These are phyloP conservation scores for Ooceraea biroi DNA, from an alignment of 1,140 invertebrate species.

Conservation along the genomic window DNA sequence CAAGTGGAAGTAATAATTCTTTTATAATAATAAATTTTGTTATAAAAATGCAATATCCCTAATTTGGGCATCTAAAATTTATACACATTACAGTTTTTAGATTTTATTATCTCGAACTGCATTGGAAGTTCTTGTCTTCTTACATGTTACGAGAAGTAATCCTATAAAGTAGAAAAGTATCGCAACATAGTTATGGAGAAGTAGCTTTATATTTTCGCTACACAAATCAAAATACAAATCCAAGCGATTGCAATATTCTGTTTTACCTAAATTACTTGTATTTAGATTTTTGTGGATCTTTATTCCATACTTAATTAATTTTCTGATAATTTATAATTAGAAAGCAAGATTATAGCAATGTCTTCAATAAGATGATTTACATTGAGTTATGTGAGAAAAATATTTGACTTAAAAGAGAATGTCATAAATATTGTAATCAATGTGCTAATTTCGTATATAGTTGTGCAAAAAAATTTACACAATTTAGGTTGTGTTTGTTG, in stretches of 20 bases:
- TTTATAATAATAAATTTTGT: neutral
- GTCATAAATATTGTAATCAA: neutral
- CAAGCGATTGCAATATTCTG: neutral
- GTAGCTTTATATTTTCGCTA: conserved; percentile 8
- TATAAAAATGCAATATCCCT: neutral
- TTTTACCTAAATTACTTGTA: neutral
- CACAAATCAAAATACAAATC: neutral
- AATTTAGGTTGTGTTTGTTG: conserved; percentile 24
- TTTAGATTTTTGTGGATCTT: conserved; percentile 10
- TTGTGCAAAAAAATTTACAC: conserved; percentile 25
- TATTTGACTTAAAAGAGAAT: conserved; percentile 17
- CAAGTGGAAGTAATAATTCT: neutral
- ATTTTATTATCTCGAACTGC: conserved; percentile 7
- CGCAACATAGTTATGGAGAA: conserved; percentile 12
- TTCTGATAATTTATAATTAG: conserved; percentile 5
- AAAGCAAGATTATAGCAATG: conserved; percentile 2
- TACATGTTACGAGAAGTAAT: neutral
- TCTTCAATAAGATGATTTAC: neutral
- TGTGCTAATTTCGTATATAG: conserved; percentile 20
- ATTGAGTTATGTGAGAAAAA: neutral
- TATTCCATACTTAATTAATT: neutral
- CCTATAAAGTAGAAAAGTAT: neutral
- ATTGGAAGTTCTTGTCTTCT: conserved; percentile 1
- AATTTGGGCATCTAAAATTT: neutral
- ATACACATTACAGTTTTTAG: neutral